Percentiles rank a stretch among this genome's conserved stretches.
Evolutionary conservation across 1,140 invertebrate species (phyloP).

Genomic region (Branchinecta lynchi): DNA sequence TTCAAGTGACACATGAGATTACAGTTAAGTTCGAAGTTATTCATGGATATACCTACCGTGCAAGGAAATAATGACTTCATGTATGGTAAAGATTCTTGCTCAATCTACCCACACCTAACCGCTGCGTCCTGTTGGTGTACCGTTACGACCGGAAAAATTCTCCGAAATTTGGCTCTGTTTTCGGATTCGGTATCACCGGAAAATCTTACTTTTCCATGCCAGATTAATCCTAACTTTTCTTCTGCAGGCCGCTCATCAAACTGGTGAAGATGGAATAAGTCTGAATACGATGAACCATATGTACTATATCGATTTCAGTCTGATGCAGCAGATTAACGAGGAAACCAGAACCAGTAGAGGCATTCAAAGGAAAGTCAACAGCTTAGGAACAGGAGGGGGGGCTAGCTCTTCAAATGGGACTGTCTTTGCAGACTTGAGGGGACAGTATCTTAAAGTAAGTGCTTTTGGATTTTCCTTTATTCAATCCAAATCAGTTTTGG

Average conservation of each 20-base stretch:
- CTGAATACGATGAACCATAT: constrained; percentile 75
- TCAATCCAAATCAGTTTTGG: no score
- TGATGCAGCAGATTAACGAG: constrained; percentile 97
- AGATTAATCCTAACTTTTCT: constrained; percentile 12
- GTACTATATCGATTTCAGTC: constrained; percentile 88
- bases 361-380: constrained; percentile 53
- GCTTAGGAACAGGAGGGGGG: constrained; percentile 3
- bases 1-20: no score
- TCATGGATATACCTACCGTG: no score
- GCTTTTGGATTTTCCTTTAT: background rate
- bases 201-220: constrained; percentile 12
- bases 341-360: constrained; percentile 82
- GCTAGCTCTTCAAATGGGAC: background rate
- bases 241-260: constrained; percentile 68
- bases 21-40: no score
- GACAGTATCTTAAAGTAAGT: background rate
- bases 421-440: no score
- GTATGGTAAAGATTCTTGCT: no score
- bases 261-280: constrained; percentile 86
- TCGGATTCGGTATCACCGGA: constrained; percentile 13
- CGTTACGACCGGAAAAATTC: background rate
- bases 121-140: no score
- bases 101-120: no score
- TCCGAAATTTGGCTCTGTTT: constrained; percentile 17
- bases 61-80: no score